phyloP scores from a whole-genome alignment of 2,888 invertebrate species.

The Dinocampus coccinellae region DNA sequence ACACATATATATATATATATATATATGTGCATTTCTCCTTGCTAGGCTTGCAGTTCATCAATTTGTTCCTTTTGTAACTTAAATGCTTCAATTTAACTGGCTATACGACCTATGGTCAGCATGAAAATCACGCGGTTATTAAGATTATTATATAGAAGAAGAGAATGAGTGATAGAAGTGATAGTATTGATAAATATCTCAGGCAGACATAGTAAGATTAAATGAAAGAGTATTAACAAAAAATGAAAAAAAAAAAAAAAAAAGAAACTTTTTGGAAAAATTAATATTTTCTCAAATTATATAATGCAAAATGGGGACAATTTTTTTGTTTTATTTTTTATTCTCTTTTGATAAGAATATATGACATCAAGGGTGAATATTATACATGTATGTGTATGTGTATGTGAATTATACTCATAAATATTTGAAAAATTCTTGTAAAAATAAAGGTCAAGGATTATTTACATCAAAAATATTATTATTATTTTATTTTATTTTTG shows the following conservation, averaged over 20 bases:
- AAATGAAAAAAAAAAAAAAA: no score
- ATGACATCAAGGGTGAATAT: not conserved
- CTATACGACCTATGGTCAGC: no score
- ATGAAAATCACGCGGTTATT: not conserved
- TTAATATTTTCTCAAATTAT: no score
- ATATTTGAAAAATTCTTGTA: not conserved
- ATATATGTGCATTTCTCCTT: not conserved
- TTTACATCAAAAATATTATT: not conserved
- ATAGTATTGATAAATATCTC: no score
- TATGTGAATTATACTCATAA: not conserved
- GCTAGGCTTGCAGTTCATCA: not conserved
- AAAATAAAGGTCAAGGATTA: not conserved
- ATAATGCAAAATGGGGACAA: no score
- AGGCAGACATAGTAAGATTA: no score
- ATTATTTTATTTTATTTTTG: no score
- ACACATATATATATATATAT: not conserved
- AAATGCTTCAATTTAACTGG: constrained; percentile 4
- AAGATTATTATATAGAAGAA: not conserved
- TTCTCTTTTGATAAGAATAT: no score
- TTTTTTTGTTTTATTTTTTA: no score
- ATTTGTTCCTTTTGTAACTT: not conserved
- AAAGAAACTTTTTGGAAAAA: no score
- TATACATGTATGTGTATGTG: not conserved
- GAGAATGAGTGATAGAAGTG: no score
- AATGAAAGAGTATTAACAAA: no score